Percentiles rank a stretch among this genome's conserved stretches.
Conservation (phyloP, 2,113 vertebrate species). For the Scartelaos histophorus region DNA sequence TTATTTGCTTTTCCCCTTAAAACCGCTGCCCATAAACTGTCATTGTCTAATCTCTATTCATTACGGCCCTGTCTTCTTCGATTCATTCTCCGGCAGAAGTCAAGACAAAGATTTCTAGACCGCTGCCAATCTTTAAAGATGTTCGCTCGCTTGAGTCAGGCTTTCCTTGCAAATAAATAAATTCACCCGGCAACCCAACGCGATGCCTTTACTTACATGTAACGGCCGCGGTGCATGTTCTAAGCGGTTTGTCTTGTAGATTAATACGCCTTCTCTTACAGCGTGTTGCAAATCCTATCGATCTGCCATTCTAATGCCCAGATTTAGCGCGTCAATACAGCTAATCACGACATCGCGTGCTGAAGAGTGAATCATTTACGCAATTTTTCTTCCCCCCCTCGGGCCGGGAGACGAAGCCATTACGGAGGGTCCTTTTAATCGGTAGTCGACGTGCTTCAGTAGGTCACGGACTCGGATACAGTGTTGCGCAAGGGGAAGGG, state of each 20-base stretch:
- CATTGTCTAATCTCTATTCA: conserved; percentile 1
- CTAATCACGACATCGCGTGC: conserved; percentile 39
- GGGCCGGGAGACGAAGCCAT: conserved; percentile 6
- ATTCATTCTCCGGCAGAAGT: neutral
- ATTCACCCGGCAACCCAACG: neutral
- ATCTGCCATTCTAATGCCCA: conserved; percentile 28
- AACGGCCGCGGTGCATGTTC: neutral
- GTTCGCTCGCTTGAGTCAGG: neutral
- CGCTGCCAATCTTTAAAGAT: neutral
- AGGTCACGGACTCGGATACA: conserved; percentile 37
- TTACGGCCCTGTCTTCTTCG: neutral
- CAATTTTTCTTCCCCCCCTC: conserved; percentile 12
- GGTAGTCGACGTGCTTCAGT: conserved; percentile 15
- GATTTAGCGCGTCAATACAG: conserved; percentile 36
- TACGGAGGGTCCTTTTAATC: conserved; percentile 28
- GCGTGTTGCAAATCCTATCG: conserved; percentile 24
- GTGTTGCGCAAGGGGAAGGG: conserved; percentile 38
- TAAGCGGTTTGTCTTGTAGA: conserved; percentile 23
- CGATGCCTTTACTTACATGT: conserved; percentile 7
- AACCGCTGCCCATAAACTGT: neutral
- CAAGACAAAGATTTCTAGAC: neutral
- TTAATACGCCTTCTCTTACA: conserved; percentile 14
- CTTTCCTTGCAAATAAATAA: conserved; percentile 2
- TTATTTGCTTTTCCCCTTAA: neutral
- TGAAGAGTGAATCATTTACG: conserved; percentile 39